Evolutionary conservation across 30 jellyfish, hydroid and myxozoan species (phyloP).

Genomic region (Sanderia malayensis): DNA sequence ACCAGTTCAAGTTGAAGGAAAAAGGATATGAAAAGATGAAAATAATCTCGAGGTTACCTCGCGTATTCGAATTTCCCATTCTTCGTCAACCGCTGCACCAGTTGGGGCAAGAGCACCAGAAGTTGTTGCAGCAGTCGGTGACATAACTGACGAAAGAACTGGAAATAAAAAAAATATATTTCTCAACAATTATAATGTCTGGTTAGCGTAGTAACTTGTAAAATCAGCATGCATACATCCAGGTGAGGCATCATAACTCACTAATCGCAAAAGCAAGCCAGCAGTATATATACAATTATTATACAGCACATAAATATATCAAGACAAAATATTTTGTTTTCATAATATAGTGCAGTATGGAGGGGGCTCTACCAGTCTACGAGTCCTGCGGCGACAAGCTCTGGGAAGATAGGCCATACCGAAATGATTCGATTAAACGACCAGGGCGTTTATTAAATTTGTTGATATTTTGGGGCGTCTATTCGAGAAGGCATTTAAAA

Average conservation of each 20-base stretch:
- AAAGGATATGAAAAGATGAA: not conserved
- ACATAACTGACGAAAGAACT: not conserved
- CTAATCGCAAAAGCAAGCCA: not conserved
- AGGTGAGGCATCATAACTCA: not conserved
- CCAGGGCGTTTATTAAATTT: not conserved
- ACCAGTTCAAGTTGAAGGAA: not conserved
- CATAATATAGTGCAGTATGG: too few relatives aligned
- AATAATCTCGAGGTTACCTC: slow-evolving; percentile 29
- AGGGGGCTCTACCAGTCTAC: too few relatives aligned
- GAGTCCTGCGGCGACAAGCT: too few relatives aligned
- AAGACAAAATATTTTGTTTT: too few relatives aligned
- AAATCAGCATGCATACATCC: not conserved
- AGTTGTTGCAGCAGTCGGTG: slow-evolving; percentile 6
- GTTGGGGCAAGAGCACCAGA: slow-evolving; percentile 1
- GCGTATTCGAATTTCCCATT: slow-evolving; percentile 86
- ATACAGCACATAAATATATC: not conserved
- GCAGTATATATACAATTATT: not conserved
- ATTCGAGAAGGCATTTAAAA: too few relatives aligned
- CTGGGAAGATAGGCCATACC: not conserved
- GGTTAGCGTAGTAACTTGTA: not conserved
- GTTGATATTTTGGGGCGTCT: not conserved
- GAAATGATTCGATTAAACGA: not conserved
- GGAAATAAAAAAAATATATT: not conserved
- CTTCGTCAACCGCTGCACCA: slow-evolving; percentile 43
- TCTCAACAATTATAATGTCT: not conserved